A percentile compares a stretch with the other conserved stretches of the same genome.
Evolutionary conservation across 2,888 invertebrate genomes (phyloP).

Genomic region (Drosophila merina): DNA sequence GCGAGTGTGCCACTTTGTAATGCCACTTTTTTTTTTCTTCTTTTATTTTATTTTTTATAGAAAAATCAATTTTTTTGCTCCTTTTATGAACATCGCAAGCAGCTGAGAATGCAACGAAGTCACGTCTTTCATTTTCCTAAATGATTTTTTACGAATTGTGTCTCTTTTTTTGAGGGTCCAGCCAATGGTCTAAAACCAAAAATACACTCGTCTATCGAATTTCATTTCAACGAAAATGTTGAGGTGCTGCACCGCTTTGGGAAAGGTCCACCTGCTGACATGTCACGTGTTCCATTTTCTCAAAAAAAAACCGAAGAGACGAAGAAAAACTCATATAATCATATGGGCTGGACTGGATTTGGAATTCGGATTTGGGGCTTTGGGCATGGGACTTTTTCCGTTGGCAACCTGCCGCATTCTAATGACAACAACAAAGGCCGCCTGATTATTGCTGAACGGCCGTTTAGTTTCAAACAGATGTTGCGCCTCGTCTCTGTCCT

Average conservation of each 20-base stretch:
- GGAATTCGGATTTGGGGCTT: constrained; percentile 2
- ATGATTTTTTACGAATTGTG: constrained; percentile 35
- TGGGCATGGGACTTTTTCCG: neutral
- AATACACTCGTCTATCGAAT: neutral
- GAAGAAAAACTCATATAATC: constrained; percentile 17
- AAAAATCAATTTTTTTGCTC: constrained; percentile 68
- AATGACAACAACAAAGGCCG: constrained; percentile 51
- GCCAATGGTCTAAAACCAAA: constrained; percentile 4
- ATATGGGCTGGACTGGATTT: constrained; percentile 18
- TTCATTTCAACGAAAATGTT: neutral
- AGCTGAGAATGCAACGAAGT: constrained; percentile 47
- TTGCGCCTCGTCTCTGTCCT: constrained; percentile 33
- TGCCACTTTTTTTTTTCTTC: constrained; percentile 37
- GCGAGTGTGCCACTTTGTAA: constrained; percentile 58
- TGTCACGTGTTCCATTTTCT: neutral
- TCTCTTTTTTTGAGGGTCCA: neutral
- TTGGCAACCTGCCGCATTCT: constrained; percentile 32
- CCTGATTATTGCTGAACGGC: constrained; percentile 55
- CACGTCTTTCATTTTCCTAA: constrained; percentile 59
- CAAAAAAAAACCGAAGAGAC: neutral
- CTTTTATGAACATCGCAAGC: constrained; percentile 50
- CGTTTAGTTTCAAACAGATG: constrained; percentile 44
- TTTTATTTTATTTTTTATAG: constrained; percentile 47
- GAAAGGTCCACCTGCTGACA: constrained; percentile 16
- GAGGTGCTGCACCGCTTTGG: neutral